These are phyloP conservation scores for Druon quercuslanigerum DNA, from an alignment of 1,140 invertebrate species.

Conservation along the genomic window DNA sequence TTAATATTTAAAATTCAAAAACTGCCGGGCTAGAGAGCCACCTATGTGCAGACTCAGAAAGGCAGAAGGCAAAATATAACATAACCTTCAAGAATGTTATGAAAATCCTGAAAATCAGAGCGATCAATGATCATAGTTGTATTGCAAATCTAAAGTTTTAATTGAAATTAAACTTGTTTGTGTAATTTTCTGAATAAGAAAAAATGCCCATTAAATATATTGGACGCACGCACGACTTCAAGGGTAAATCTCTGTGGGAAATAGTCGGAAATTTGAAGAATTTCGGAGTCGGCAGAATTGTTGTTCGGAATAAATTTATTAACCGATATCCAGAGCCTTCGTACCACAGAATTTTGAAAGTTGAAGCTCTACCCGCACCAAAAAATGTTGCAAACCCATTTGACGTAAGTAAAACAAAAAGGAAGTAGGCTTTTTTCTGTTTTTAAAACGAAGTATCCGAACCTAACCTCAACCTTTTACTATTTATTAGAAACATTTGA, in stretches of 20 bases:
- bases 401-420: constrained; percentile 29
- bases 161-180: too few relatives aligned
- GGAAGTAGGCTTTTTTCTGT: constrained; percentile 1
- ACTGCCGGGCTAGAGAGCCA: too few relatives aligned
- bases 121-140: too few relatives aligned
- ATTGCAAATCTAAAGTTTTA: too few relatives aligned
- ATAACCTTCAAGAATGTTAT: too few relatives aligned
- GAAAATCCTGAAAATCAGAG: too few relatives aligned
- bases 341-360: constrained; percentile 87
- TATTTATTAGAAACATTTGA: too few relatives aligned
- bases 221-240: constrained; percentile 82
- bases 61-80: too few relatives aligned
- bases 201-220: constrained; percentile 81
- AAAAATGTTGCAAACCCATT: constrained; percentile 24
- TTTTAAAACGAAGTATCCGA: too few relatives aligned
- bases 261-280: constrained; percentile 88
- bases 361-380: constrained; percentile 79
- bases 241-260: constrained; percentile 90
- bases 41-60: too few relatives aligned
- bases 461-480: too few relatives aligned
- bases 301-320: constrained; percentile 79
- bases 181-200: neutral
- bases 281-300: constrained; percentile 86
- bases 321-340: constrained; percentile 85
- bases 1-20: too few relatives aligned